Conservation (phyloP, 2,113 vertebrate species). For the Tenebrosternarchus preto region DNA sequence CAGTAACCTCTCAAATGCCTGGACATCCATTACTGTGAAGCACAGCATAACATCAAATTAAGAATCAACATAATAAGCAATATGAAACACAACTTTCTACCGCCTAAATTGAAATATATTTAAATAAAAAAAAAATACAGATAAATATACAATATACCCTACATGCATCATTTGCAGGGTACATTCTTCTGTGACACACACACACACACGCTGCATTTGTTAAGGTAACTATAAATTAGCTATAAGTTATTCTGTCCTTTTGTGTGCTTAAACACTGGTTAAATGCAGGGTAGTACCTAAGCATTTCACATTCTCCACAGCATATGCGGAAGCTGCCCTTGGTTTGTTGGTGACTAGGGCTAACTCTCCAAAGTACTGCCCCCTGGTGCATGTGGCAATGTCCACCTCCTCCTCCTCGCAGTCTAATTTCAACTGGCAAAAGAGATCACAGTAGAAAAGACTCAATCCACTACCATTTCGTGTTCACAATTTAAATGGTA, state of each 20-base stretch:
- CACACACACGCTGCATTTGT: neutral
- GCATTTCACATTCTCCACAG: conserved; percentile 94
- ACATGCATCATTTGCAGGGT: neutral
- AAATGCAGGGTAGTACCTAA: conserved; percentile 79
- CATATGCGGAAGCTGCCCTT: conserved; percentile 95
- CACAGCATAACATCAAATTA: conserved; percentile 30
- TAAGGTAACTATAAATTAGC: neutral
- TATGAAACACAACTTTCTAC: neutral
- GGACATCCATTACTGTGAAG: conserved; percentile 89
- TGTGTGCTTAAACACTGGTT: neutral
- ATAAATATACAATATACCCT: too few relatives aligned
- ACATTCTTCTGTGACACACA: neutral
- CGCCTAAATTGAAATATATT: too few relatives aligned
- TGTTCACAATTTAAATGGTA: too few relatives aligned
- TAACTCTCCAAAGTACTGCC: conserved; percentile 97
- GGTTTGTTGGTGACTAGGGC: conserved; percentile 98
- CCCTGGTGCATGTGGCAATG: conserved; percentile 89
- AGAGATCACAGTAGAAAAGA: conserved; percentile 28
- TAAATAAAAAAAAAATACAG: too few relatives aligned
- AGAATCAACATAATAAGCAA: neutral
- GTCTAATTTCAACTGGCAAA: conserved; percentile 74
- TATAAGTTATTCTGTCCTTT: neutral
- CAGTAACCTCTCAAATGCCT: conserved; percentile 97
- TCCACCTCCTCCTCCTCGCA: conserved; percentile 84
- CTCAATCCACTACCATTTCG: too few relatives aligned